Evolutionary conservation across 2,113 vertebrate species (phyloP).

Genomic region (Seriola rivoliana): DNA sequence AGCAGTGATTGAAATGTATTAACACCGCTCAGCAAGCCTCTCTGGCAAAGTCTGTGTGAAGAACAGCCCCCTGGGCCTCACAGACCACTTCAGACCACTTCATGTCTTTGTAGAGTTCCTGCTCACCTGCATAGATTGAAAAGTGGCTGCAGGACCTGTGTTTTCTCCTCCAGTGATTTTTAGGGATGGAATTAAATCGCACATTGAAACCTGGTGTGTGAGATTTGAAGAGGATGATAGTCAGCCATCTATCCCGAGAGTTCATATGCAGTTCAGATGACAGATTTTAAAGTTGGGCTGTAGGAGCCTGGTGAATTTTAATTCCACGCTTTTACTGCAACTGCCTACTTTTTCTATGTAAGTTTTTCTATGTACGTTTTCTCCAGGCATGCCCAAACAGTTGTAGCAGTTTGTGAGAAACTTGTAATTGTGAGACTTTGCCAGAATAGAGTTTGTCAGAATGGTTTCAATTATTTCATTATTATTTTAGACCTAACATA

Average conservation of each 20-base stretch:
- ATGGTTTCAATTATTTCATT: too few relatives aligned
- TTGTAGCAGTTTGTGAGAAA: too few relatives aligned
- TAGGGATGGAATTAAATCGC: slow-evolving; percentile 21
- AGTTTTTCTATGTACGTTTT: too few relatives aligned
- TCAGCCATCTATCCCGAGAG: slow-evolving; percentile 2
- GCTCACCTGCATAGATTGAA: slow-evolving; percentile 45
- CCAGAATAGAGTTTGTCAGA: too few relatives aligned
- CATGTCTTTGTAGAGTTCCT: slow-evolving; percentile 32
- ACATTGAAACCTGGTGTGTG: slow-evolving; percentile 20
- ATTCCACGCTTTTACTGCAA: not conserved
- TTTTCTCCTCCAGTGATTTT: slow-evolving; percentile 32
- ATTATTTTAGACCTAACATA: not conserved
- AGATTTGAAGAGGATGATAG: slow-evolving; percentile 25
- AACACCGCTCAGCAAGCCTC: slow-evolving; percentile 58
- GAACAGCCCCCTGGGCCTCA: slow-evolving; percentile 42
- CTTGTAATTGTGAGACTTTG: too few relatives aligned
- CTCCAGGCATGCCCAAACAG: too few relatives aligned
- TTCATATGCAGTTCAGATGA: slow-evolving; percentile 41
- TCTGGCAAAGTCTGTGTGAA: slow-evolving; percentile 51
- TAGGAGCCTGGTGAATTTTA: not conserved
- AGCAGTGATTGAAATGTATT: slow-evolving; percentile 60
- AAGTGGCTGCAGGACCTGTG: slow-evolving; percentile 12
- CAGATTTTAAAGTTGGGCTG: slow-evolving; percentile 17
- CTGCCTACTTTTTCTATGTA: too few relatives aligned
- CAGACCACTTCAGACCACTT: slow-evolving; percentile 38